phyloP scores from a whole-genome alignment of 2,113 vertebrate genomes.

The Etheostoma cragini region DNA sequence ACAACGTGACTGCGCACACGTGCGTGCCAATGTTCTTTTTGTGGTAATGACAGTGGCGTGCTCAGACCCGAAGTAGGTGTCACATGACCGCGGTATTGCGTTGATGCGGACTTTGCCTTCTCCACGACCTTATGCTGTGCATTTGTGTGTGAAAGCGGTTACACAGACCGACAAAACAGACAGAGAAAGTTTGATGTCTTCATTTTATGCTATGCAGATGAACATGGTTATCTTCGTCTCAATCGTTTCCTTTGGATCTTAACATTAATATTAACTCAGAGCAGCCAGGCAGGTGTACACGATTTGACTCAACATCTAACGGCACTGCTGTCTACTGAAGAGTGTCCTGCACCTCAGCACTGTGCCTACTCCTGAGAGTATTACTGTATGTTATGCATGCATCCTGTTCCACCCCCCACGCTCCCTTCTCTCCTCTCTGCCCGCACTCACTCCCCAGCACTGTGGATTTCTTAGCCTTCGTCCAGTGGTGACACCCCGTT shows the following conservation, averaged over 20 bases:
- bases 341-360: neutral
- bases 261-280: neutral
- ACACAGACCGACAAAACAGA: neutral
- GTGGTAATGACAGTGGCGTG: no score
- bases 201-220: neutral
- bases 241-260: neutral
- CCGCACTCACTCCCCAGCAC: constrained; percentile 50
- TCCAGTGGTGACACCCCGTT: constrained; percentile 34
- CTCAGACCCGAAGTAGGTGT: no score
- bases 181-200: neutral
- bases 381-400: constrained; percentile 51
- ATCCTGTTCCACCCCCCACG: constrained; percentile 30
- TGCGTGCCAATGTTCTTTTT: no score
- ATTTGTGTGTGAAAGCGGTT: neutral
- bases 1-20: no score
- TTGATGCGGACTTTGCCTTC: no score
- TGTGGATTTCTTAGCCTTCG: constrained; percentile 34
- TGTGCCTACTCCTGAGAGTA: neutral
- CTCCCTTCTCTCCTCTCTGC: constrained; percentile 5
- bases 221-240: neutral
- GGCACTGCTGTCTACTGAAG: neutral
- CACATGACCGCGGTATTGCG: no score
- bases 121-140: neutral
- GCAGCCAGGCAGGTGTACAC: neutral
- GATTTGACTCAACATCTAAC: neutral